These are phyloP conservation scores for Equus przewalskii DNA, from an alignment of 2,113 vertebrate species.

Conservation along the genomic window DNA sequence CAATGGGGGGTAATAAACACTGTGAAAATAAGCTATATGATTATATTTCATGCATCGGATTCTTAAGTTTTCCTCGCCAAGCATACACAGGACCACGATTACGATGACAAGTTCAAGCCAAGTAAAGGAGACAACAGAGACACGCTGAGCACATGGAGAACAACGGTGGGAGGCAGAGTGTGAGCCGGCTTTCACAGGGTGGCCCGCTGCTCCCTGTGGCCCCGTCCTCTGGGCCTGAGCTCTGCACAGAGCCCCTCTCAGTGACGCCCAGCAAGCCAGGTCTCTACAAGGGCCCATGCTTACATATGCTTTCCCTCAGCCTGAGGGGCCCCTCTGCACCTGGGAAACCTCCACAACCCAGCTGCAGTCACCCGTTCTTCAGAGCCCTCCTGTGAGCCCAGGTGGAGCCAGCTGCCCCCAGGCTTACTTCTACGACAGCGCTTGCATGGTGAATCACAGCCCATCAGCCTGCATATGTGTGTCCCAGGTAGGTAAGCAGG, in stretches of 20 bases:
- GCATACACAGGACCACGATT: background rate
- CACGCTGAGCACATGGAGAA: accelerated
- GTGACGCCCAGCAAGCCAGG: background rate
- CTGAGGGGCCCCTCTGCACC: too few relatives aligned
- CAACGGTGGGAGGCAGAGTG: accelerated
- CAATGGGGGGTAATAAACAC: background rate
- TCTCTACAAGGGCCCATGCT: background rate
- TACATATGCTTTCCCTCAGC: background rate
- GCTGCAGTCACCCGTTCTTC: too few relatives aligned
- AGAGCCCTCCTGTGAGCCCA: background rate
- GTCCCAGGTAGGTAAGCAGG: background rate
- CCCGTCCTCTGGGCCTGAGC: accelerated
- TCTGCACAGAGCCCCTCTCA: background rate
- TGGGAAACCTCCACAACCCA: background rate
- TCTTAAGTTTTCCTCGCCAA: background rate
- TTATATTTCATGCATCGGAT: background rate
- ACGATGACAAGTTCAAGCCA: background rate
- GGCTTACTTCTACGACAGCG: background rate
- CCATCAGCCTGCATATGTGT: too few relatives aligned
- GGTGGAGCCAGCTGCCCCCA: background rate
- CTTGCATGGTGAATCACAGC: background rate
- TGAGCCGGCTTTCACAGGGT: accelerated
- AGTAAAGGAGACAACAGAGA: background rate
- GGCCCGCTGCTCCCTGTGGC: accelerated
- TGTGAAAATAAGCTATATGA: background rate